These are phyloP conservation scores for Serripes groenlandicus DNA, from an alignment of 2,888 invertebrate genomes.

Conservation along the genomic window DNA sequence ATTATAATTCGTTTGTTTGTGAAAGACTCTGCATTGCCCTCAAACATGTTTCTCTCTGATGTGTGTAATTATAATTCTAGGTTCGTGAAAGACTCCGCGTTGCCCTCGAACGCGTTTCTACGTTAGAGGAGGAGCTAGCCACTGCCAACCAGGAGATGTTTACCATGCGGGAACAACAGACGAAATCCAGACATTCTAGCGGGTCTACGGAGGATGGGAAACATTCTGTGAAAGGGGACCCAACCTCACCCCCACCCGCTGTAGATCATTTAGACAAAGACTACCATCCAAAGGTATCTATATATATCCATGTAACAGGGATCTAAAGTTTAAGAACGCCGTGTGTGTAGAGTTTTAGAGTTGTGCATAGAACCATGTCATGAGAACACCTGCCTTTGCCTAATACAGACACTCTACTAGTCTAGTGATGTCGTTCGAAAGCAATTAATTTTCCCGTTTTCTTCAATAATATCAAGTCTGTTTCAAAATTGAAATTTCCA, in stretches of 20 bases:
- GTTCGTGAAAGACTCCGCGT: conserved; percentile 98
- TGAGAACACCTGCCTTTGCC: too few species aligned
- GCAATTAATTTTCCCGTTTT: too few species aligned
- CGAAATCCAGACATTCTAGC: conserved; percentile 84
- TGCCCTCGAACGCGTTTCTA: conserved; percentile 97
- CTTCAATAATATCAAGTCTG: too few species aligned
- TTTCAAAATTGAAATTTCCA: too few species aligned
- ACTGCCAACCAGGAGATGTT: conserved; percentile 95
- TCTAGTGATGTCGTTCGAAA: too few species aligned
- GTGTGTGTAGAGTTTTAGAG: too few species aligned
- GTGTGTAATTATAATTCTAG: conserved; percentile 88
- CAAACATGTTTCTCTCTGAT: too few species aligned
- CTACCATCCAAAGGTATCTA: conserved; percentile 77
- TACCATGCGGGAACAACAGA: conserved; percentile 84
- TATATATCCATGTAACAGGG: neutral
- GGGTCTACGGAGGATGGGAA: conserved; percentile 82
- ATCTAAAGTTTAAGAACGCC: too few species aligned
- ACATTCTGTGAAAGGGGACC: conserved; percentile 74
- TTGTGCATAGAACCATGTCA: too few species aligned
- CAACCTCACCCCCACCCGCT: conserved; percentile 57
- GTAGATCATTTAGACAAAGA: conserved; percentile 67
- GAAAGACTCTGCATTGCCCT: too few species aligned
- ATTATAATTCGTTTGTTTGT: conserved; percentile 91
- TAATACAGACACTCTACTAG: too few species aligned
- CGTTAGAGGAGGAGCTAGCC: conserved; percentile 98